Evolutionary conservation across 2,888 invertebrate genomes (phyloP).

Genomic region (Sinopyrophorus schimmeli): DNA sequence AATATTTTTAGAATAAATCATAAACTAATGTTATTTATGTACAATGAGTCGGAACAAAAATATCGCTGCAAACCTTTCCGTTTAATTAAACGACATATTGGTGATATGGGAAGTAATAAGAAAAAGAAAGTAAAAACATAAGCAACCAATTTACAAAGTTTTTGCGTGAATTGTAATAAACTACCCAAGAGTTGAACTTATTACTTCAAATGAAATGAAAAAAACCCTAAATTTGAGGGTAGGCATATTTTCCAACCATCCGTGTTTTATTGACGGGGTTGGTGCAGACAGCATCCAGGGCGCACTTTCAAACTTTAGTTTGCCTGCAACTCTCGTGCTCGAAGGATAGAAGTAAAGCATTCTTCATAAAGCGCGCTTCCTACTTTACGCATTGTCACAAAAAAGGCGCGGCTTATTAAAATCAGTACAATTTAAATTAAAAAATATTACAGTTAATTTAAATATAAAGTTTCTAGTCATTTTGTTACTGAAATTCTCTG

Average conservation of each 20-base stretch:
- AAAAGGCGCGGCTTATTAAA: too few relatives aligned
- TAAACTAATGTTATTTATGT: too few relatives aligned
- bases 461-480: neutral
- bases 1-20: too few relatives aligned
- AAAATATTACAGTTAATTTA: too few relatives aligned
- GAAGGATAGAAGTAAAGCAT: slow-evolving; percentile 29
- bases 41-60: too few relatives aligned
- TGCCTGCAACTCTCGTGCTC: slow-evolving; percentile 42
- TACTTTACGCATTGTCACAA: slow-evolving; percentile 1
- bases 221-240: slow-evolving; percentile 21
- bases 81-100: too few relatives aligned
- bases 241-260: slow-evolving; percentile 24
- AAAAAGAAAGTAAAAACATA: slow-evolving; percentile 3
- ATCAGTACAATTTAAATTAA: too few relatives aligned
- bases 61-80: too few relatives aligned
- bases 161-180: slow-evolving; percentile 4
- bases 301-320: slow-evolving; percentile 43
- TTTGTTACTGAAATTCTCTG: neutral
- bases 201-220: slow-evolving; percentile 28
- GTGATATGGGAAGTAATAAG: neutral
- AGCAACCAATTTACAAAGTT: neutral
- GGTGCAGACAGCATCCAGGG: slow-evolving; percentile 25
- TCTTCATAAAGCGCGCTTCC: slow-evolving; percentile 6
- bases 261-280: slow-evolving; percentile 29
- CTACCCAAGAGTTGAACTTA: slow-evolving; percentile 3